Evolutionary conservation across 1,140 invertebrate species (phyloP), one percentile per base, ranked within the genome.

Genomic region (Carcinoscorpius rotundicauda): DNA sequence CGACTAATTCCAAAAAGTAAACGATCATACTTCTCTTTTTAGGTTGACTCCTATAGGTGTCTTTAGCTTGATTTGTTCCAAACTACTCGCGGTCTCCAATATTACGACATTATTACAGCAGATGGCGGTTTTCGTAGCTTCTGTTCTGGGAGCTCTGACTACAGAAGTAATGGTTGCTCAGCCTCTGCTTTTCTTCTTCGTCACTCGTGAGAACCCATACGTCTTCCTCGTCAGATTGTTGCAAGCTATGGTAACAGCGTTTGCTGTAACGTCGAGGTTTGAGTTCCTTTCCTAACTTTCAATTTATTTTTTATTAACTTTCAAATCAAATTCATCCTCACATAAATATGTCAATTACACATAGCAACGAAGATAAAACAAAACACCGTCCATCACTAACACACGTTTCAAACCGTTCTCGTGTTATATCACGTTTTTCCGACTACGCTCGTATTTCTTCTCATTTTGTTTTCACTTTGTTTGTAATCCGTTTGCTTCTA

Each of bases 231-330:
- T 83, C 73, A 85, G 85, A 66, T 82, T 93, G 62, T 83, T 87
- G 64, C 87, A 90, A 73, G 86, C 90, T 63, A 89, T 88, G 75
- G 81, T 96, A 56, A 93, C 92, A 65, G 90, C 87, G 59, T 91
- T 94, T 77, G 91, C 92, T 66, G 91, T 91, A 65, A 90, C 91
- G 72, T 94, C 91, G 76, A 91, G 90, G 87, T 91, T 82, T 87
- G 86, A 80, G 72, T 4, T 9, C 48, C 55, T 56, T 57, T 10
- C 3, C 55, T 57, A 10, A 11, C 10, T 10, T 10, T 57, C 55
- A 57, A 10, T 10, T 10, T 10, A 11, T 11, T 57, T 57, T 29
- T 29, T 29, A 29, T 29, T 29, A 29, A 29, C 29, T 29, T 29
- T 29, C 29, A 29, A 29, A 29, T 29, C 29, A 29, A 29, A 29